Evolutionary conservation across 2,888 invertebrate species (phyloP).

Genomic region (Clusia tigrina): DNA sequence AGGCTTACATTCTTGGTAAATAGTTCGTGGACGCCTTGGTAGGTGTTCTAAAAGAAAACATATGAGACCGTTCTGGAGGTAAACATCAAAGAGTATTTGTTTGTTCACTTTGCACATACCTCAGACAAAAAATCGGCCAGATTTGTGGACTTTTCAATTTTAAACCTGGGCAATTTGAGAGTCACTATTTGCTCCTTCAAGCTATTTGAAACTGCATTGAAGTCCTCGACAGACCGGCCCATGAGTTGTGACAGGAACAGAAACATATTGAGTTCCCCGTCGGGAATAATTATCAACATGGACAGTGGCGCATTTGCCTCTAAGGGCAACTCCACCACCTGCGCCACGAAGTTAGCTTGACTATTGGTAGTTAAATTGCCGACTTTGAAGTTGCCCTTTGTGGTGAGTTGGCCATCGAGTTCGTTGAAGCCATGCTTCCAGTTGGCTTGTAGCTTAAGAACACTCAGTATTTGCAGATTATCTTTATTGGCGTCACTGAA

Average conservation of each 20-base stretch:
- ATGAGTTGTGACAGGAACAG: background rate
- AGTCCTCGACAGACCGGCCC: background rate
- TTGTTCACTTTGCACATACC: too few species aligned
- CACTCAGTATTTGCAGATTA: constrained; percentile 11
- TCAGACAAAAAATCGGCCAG: background rate
- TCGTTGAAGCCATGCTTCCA: background rate
- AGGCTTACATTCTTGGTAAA: background rate
- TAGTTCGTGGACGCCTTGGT: background rate
- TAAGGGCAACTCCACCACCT: constrained; percentile 7
- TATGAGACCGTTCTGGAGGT: background rate
- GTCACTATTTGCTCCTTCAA: background rate
- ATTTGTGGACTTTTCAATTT: background rate
- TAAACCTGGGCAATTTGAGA: background rate
- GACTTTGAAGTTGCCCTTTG: background rate
- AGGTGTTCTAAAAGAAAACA: background rate
- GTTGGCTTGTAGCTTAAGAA: constrained; percentile 20
- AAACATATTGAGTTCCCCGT: background rate
- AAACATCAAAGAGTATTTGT: background rate
- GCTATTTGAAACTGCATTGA: background rate
- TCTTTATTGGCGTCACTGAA: too few species aligned
- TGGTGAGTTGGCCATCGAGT: background rate
- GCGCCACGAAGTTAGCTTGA: background rate
- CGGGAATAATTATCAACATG: constrained; percentile 6
- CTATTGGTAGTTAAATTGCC: background rate
- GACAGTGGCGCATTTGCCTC: background rate